Conservation (phyloP, 2,113 vertebrate genomes). For the Eulacestoma nigropectus region DNA sequence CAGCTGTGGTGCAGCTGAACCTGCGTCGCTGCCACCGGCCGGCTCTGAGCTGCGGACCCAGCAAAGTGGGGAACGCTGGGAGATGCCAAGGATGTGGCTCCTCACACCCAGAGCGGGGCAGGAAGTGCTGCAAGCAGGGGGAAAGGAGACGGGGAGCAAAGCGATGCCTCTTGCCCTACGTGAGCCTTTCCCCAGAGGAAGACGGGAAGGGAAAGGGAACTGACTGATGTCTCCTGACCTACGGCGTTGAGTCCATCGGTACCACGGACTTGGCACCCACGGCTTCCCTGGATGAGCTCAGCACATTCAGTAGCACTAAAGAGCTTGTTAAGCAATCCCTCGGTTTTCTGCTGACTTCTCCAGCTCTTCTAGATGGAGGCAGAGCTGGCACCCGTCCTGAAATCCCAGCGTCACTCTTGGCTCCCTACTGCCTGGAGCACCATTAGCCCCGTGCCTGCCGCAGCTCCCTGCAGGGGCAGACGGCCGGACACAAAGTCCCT, state of each 20-base stretch:
- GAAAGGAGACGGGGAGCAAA: not conserved
- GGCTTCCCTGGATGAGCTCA: not conserved
- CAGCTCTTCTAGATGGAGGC: not conserved
- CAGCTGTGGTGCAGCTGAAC: accelerated
- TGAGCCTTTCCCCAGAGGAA: not conserved
- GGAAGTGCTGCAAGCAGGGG: not conserved
- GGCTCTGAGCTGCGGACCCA: accelerated
- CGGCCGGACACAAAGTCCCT: not conserved
- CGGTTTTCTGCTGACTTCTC: not conserved
- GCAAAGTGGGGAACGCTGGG: accelerated
- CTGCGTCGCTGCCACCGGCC: accelerated
- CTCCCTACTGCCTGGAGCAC: not conserved
- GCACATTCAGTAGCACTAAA: not conserved
- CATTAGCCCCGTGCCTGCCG: accelerated
- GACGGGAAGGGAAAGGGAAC: not conserved
- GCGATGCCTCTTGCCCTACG: accelerated
- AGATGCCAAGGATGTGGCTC: accelerated
- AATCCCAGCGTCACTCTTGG: not conserved
- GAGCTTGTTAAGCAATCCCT: not conserved
- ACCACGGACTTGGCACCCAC: accelerated
- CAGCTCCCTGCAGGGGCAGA: not conserved
- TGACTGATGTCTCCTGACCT: accelerated
- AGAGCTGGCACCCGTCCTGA: not conserved
- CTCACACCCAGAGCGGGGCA: accelerated
- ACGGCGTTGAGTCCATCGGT: accelerated